phyloP scores from a whole-genome alignment of 2,888 invertebrate species.

The Drosophila lacicola region DNA sequence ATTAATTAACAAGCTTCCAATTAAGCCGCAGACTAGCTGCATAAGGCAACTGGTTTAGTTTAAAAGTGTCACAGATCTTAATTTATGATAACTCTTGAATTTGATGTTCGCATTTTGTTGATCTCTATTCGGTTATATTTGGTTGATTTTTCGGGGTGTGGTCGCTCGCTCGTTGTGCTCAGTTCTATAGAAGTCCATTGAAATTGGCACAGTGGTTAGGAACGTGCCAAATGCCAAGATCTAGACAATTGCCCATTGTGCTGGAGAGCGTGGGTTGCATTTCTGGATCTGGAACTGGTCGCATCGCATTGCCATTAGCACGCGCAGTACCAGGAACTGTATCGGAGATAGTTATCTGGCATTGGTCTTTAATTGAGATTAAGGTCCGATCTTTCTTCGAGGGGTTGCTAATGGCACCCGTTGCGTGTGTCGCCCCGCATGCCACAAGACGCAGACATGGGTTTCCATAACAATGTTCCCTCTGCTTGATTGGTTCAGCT shows the following conservation, averaged over 20 bases:
- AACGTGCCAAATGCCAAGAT: conserved; percentile 51
- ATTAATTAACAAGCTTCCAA: conserved; percentile 71
- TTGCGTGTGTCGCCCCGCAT: conserved; percentile 46
- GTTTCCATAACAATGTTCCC: background rate
- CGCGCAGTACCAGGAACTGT: conserved; percentile 65
- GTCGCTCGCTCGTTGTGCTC: conserved; percentile 20
- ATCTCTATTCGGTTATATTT: conserved; percentile 22
- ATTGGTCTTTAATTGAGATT: conserved; percentile 62
- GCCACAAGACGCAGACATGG: conserved; percentile 16
- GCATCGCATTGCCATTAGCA: conserved; percentile 59
- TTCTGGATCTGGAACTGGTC: conserved; percentile 20
- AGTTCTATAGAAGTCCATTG: conserved; percentile 37
- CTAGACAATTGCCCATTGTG: conserved; percentile 39
- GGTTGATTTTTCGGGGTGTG: conserved; percentile 54
- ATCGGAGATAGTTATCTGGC: conserved; percentile 48
- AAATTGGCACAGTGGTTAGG: conserved; percentile 44
- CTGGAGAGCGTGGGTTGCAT: conserved; percentile 5
- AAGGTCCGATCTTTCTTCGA: conserved; percentile 15
- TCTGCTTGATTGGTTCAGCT: conserved; percentile 46
- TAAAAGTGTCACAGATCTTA: conserved; percentile 60
- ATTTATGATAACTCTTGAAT: conserved; percentile 62
- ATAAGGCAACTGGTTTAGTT: conserved; percentile 52
- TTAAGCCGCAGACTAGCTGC: conserved; percentile 40
- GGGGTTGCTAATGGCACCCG: conserved; percentile 30
- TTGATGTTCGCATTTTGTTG: conserved; percentile 42